Evolutionary conservation across 2,113 vertebrate genomes (phyloP).

Genomic region (Fregata magnificens): DNA sequence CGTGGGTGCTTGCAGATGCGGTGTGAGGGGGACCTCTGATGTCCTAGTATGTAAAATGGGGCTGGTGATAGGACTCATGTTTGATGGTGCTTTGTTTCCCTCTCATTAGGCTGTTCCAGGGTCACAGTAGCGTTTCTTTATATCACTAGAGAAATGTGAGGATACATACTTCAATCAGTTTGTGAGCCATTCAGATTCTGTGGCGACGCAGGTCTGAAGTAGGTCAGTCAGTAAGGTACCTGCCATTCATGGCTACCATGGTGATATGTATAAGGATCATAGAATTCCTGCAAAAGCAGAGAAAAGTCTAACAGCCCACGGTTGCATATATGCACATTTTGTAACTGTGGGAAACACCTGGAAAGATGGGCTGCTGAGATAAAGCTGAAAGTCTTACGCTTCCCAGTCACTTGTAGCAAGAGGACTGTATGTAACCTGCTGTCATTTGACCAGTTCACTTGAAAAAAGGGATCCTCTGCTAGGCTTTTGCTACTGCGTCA

Average conservation of each 20-base stretch:
- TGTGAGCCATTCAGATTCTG: background rate
- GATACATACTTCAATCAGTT: background rate
- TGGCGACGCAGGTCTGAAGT: background rate
- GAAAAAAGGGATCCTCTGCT: background rate
- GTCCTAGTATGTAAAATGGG: background rate
- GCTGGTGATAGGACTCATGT: background rate
- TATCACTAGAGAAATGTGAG: background rate
- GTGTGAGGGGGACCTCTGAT: background rate
- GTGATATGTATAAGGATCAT: background rate
- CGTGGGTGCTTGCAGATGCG: background rate
- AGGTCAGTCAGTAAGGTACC: background rate
- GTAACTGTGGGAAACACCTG: background rate
- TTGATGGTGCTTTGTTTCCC: background rate
- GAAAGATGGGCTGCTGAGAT: background rate
- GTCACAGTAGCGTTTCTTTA: background rate
- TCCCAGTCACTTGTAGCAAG: background rate
- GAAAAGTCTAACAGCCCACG: background rate
- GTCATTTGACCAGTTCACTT: fast-evolving
- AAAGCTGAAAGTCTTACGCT: background rate
- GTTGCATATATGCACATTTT: background rate
- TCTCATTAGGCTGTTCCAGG: background rate
- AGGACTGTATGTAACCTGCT: background rate
- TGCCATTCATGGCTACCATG: background rate
- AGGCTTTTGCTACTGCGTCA: background rate
- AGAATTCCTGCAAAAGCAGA: background rate